phyloP scores from a whole-genome alignment of 2,113 vertebrate species.

The Neopipo cinnamomea region DNA sequence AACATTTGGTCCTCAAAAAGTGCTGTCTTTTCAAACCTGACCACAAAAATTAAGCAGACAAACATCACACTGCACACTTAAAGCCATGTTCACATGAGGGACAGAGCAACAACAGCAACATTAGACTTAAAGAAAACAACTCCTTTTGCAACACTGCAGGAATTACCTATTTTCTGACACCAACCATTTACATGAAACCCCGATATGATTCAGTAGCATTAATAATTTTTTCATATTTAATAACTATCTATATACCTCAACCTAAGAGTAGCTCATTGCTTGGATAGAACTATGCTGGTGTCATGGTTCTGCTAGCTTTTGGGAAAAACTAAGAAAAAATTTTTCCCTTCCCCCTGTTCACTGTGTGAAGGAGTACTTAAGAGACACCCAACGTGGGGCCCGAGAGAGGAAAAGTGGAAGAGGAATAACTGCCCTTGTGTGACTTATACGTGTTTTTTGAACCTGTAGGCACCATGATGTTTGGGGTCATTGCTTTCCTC shows the following conservation, averaged over 20 bases:
- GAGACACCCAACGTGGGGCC: no score
- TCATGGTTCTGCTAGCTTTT: no score
- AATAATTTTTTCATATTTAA: not conserved
- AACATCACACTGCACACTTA: not conserved
- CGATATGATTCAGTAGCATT: not conserved
- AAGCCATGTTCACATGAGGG: rapidly evolving
- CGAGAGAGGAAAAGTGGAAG: no score
- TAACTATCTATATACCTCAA: not conserved
- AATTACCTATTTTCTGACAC: not conserved
- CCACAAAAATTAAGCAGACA: not conserved
- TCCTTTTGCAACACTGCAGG: not conserved
- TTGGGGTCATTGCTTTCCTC: no score
- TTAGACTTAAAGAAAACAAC: not conserved
- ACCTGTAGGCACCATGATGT: no score
- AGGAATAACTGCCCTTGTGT: no score
- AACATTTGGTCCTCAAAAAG: not conserved
- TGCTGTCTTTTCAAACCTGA: not conserved
- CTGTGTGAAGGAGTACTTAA: no score
- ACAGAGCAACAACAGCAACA: not conserved
- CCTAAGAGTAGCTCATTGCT: not conserved
- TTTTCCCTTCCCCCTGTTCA: no score
- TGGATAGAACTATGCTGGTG: not conserved
- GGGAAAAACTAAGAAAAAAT: no score
- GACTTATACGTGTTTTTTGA: no score
- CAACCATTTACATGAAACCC: not conserved